phyloP scores from a whole-genome alignment of 2,888 invertebrate genomes.

The Periphyllus acericola region DNA sequence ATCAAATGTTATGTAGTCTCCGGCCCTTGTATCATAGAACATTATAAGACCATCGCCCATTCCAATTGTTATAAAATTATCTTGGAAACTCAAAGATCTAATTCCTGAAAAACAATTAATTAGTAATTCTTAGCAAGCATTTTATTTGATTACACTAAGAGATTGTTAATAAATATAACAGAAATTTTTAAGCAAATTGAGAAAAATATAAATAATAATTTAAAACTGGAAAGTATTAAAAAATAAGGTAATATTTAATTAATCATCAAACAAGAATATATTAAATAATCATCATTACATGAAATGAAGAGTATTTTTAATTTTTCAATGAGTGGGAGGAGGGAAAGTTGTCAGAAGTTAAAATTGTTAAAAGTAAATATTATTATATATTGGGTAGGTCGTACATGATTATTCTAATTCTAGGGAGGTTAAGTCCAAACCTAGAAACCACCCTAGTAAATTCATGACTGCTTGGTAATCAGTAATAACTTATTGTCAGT shows the following conservation, averaged over 20 bases:
- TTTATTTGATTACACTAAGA: not conserved
- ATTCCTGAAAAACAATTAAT: conserved; percentile 64
- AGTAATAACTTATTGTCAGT: not conserved
- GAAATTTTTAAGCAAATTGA: no score
- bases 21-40: conserved; percentile 92
- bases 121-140: not conserved
- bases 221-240: no score
- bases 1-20: conserved; percentile 90
- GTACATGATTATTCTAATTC: not conserved
- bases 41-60: conserved; percentile 91
- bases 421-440: not conserved
- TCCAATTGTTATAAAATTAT: conserved; percentile 90
- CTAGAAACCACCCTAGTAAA: no score
- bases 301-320: not conserved
- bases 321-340: no score
- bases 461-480: no score
- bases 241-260: no score
- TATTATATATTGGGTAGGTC: no score
- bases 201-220: no score
- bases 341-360: no score
- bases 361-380: no score
- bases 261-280: no score
- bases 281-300: no score
- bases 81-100: conserved; percentile 74
- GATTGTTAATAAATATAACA: not conserved